Conservation (phyloP, 35 echinoderm and acorn worm genomes). For the Heliocidaris erythrogramma region DNA sequence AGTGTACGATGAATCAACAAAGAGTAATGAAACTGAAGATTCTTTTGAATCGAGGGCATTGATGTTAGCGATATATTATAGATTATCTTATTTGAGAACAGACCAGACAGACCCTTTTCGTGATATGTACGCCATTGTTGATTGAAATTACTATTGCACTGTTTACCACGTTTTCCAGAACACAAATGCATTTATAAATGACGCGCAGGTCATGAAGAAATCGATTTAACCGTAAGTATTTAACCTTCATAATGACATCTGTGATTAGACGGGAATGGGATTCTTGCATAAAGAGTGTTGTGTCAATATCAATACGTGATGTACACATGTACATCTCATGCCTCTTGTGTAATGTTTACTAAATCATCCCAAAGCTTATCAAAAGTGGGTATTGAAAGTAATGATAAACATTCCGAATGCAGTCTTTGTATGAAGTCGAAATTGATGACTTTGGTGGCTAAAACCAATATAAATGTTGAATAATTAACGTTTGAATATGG, state of each 20-base stretch:
- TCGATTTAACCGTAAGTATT: slow-evolving; percentile 3
- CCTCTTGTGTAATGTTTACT: neutral
- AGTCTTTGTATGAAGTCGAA: too few species aligned
- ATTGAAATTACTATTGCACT: neutral
- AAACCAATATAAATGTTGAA: too few species aligned
- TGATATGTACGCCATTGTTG: neutral
- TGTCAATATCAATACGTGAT: neutral
- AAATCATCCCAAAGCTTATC: neutral
- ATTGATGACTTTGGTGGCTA: too few species aligned
- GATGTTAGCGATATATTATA: neutral
- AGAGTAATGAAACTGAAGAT: neutral
- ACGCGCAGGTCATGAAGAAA: neutral
- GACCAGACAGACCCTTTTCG: neutral
- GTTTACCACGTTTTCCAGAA: neutral
- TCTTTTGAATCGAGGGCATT: neutral
- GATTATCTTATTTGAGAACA: neutral
- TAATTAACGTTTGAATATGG: too few species aligned
- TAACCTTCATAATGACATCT: neutral
- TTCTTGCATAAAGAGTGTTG: neutral
- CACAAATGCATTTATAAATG: neutral
- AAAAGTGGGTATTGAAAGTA: too few species aligned
- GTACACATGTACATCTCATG: neutral
- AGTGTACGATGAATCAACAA: neutral
- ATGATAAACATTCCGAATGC: too few species aligned
- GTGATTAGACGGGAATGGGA: neutral